These are phyloP conservation scores for Xanthorhoe spadicearia DNA, from an alignment of 2,888 invertebrate genomes.

Conservation along the genomic window DNA sequence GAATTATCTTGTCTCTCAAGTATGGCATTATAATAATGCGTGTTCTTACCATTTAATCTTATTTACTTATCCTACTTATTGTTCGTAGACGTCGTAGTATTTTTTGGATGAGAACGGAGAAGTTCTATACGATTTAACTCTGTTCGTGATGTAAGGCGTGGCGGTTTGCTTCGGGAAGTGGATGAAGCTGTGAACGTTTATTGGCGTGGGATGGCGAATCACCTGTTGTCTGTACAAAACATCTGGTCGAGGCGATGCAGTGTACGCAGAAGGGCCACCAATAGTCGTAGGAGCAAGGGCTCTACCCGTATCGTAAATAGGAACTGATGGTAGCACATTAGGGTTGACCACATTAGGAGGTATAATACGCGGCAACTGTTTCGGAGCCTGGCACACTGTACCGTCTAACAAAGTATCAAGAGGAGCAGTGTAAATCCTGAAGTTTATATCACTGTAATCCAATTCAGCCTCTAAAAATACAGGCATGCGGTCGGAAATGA, in stretches of 20 bases:
- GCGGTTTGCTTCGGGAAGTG: conserved; percentile 53
- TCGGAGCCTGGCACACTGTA: conserved; percentile 88
- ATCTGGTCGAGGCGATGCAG: conserved; percentile 40
- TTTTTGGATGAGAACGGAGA: conserved; percentile 59
- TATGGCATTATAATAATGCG: conserved; percentile 15
- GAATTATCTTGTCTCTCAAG: conserved; percentile 5
- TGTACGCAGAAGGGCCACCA: conserved; percentile 39
- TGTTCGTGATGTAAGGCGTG: conserved; percentile 43
- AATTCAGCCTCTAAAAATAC: conserved; percentile 88
- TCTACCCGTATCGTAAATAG: conserved; percentile 42
- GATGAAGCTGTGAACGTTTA: conserved; percentile 51
- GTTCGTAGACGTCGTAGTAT: conserved; percentile 59
- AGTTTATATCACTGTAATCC: conserved; percentile 91
- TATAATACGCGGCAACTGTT: conserved; percentile 35
- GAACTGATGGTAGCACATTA: conserved; percentile 34
- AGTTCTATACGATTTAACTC: conserved; percentile 38
- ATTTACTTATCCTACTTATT: conserved; percentile 36
- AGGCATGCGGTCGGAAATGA: conserved; percentile 93
- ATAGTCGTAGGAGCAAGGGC: conserved; percentile 43
- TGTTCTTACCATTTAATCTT: conserved; percentile 33
- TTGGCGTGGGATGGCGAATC: conserved; percentile 46
- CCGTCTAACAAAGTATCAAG: conserved; percentile 87
- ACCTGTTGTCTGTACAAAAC: conserved; percentile 40
- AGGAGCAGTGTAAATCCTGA: conserved; percentile 89
- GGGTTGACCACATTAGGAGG: conserved; percentile 28